Evolutionary conservation across 2,797 vertebrate species (phyloP).

Genomic region (Pseudomugil gertrudae): DNA sequence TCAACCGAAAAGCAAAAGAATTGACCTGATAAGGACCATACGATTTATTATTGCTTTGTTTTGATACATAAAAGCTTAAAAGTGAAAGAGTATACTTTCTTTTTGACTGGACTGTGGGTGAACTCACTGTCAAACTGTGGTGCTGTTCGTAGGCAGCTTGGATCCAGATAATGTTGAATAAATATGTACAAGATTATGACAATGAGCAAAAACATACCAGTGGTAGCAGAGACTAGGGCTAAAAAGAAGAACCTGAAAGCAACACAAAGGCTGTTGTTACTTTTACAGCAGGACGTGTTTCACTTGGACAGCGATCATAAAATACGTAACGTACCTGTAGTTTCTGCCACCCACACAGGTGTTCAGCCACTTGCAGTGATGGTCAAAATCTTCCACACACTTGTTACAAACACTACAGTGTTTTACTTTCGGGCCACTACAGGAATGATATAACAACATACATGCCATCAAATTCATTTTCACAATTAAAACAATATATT

Average conservation of each 20-base stretch:
- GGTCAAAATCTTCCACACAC: constrained; percentile 83
- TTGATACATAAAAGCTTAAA: not conserved
- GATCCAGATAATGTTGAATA: constrained; percentile 80
- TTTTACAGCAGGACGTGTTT: not conserved
- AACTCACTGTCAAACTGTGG: constrained; percentile 78
- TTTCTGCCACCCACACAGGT: constrained; percentile 85
- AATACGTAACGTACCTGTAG: constrained; percentile 82
- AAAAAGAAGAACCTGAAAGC: constrained; percentile 83
- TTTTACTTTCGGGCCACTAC: constrained; percentile 81
- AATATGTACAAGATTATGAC: constrained; percentile 78
- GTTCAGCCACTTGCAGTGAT: constrained; percentile 86
- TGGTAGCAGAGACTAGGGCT: constrained; percentile 74
- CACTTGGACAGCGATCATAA: not conserved
- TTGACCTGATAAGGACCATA: not conserved
- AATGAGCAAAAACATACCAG: constrained; percentile 67
- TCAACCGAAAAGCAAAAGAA: not conserved
- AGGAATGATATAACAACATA: constrained; percentile 5
- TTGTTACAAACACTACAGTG: constrained; percentile 85
- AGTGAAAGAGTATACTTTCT: not conserved
- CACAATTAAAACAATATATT: not conserved
- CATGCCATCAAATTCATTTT: not conserved
- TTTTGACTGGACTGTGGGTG: not conserved
- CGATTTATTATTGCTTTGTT: not conserved
- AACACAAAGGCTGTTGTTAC: constrained; percentile 7
- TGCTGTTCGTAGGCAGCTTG: constrained; percentile 70